Base-by-base conservation (phyloP, 2,797 vertebrate genomes). In the Craterocephalus amniculus region DNA sequence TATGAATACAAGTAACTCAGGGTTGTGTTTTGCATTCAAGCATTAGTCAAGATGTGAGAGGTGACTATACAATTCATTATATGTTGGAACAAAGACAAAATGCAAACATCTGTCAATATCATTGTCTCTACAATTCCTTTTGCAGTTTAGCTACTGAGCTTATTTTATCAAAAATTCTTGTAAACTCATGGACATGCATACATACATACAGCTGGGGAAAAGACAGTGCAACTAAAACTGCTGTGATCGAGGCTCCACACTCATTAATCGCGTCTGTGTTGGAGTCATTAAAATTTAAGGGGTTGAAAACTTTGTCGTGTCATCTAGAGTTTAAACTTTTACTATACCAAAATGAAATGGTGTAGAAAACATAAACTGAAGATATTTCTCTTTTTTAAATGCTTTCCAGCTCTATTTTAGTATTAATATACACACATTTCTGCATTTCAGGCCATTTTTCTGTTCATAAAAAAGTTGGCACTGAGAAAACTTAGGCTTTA, bases 1-100 rank as follows among this genome's bases (percentile, higher is more conserved):
- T 78, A 84, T 89, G 90, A 49, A 88, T 78, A 67, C 84, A 90
- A 81, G 86, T 86, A 87, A 84, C n/a, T 86, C 66, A 56, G 45
- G 72, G 85, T 64, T 72, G 74, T 59, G 20, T 85, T 86, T 84
- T 56, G 38, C 12, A 88, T 91, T 90, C 86, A 86, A 81, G 77
- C 45, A 72, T 84, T 79, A 80, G 74, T 88, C 84, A 14, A 67
- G 89, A 87, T 83, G 87, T 36, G 87, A 79, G 79, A 72, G 84
- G 89, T 86, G 69, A 83, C 57, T 79, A 91, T 75, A 87, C 83
- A 84, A 87, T 79, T 75, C 66, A 76, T 61, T 76, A 85, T 80
- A 84, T 52, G 65, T 40, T n/a, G 8, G 70, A 67, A 81, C 78
- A 8, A 51, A 63, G 35, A 52, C 22, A 73, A 66, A 35, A 27